Conservation (phyloP, 2,888 invertebrate genomes). For the Mimas tiliae region DNA sequence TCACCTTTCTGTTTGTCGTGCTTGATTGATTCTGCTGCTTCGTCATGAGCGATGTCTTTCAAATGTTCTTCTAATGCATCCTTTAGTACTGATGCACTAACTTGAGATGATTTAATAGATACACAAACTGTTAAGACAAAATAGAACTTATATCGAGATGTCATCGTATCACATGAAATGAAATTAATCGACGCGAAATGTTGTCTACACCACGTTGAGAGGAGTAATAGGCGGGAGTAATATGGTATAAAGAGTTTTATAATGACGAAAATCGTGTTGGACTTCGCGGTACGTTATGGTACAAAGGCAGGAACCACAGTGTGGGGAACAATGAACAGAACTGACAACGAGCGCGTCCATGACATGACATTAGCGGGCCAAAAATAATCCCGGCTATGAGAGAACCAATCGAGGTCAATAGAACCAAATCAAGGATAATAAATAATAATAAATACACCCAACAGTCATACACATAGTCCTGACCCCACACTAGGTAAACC, state of each 20-base stretch:
- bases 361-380: slow-evolving; percentile 69
- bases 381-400: slow-evolving; percentile 51
- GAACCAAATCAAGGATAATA: slow-evolving; percentile 55
- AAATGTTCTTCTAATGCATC: slow-evolving; percentile 78
- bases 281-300: slow-evolving; percentile 75
- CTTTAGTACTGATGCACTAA: slow-evolving; percentile 67
- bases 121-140: slow-evolving; percentile 56
- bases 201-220: slow-evolving; percentile 48
- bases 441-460: no score
- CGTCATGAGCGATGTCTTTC: slow-evolving; percentile 73
- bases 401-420: slow-evolving; percentile 69
- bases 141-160: slow-evolving; percentile 55
- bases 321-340: slow-evolving; percentile 66
- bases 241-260: slow-evolving; percentile 74
- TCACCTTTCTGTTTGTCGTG: slow-evolving; percentile 77
- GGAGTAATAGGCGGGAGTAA: slow-evolving; percentile 61
- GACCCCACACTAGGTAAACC: no score
- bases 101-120: slow-evolving; percentile 54
- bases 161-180: slow-evolving; percentile 64
- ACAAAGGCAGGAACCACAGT: slow-evolving; percentile 83
- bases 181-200: slow-evolving; percentile 39
- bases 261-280: slow-evolving; percentile 68
- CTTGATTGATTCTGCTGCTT: slow-evolving; percentile 71
- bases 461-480: no score
- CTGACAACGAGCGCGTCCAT: slow-evolving; percentile 64